Evolutionary conservation across 2,113 vertebrate genomes (phyloP).

Genomic region (Eurystomus gularis): DNA sequence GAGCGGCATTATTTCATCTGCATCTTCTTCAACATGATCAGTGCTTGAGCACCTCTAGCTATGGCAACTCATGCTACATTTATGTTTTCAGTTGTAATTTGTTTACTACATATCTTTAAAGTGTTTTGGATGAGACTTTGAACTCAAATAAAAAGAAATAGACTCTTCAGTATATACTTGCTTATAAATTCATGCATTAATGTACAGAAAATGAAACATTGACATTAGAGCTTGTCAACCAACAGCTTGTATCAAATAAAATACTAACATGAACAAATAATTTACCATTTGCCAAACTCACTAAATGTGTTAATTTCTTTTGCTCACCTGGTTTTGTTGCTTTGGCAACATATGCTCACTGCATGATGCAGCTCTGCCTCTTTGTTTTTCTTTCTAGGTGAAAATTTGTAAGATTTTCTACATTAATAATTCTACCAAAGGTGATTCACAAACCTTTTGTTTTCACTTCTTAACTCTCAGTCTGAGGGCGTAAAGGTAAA

Average conservation of each 20-base stretch:
- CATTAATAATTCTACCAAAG: background rate
- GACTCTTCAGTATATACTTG: background rate
- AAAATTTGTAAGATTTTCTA: background rate
- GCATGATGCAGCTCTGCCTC: background rate
- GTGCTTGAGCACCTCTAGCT: background rate
- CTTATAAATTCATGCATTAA: background rate
- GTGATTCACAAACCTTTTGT: background rate
- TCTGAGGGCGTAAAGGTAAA: background rate
- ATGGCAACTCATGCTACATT: background rate
- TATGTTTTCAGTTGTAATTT: background rate
- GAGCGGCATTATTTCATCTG: background rate
- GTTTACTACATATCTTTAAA: background rate
- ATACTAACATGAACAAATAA: background rate
- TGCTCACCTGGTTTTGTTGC: conserved; percentile 39
- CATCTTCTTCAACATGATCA: background rate
- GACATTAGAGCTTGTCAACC: background rate
- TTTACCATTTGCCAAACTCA: background rate
- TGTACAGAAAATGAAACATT: background rate
- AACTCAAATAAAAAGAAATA: background rate
- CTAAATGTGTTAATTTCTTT: conserved; percentile 32
- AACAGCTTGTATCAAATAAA: conserved; percentile 2
- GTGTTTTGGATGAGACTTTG: background rate
- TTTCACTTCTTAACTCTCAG: background rate
- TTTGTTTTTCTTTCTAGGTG: background rate
- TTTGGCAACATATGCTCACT: conserved; percentile 4